A percentile compares a stretch with the other conserved stretches of the same genome.
phyloP scores from a whole-genome alignment of 2,888 invertebrate genomes.

The Cryptus viduatorius region DNA sequence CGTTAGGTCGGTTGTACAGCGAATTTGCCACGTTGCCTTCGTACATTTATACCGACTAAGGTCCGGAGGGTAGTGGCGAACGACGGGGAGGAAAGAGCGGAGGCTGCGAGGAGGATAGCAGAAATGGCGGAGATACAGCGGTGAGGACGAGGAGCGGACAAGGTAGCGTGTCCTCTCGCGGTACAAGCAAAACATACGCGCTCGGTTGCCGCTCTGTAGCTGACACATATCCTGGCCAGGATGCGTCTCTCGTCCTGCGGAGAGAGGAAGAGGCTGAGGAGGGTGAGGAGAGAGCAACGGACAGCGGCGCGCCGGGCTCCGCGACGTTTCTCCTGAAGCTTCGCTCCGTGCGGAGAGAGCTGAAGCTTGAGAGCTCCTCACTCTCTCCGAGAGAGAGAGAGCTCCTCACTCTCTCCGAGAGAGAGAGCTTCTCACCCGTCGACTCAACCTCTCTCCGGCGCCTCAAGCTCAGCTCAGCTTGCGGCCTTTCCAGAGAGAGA shows the following conservation, averaged over 20 bases:
- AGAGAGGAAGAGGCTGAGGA: not conserved
- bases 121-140: constrained; percentile 25
- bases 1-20: constrained; percentile 16
- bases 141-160: constrained; percentile 67
- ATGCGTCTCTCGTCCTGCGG: constrained; percentile 69
- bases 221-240: constrained; percentile 79
- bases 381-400: too few species aligned
- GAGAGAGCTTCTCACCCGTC: constrained; percentile 27
- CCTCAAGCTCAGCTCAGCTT: constrained; percentile 16
- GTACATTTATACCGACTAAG: constrained; percentile 35
- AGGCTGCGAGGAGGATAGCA: constrained; percentile 54
- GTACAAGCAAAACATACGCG: constrained; percentile 76
- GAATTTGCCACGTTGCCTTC: constrained; percentile 29
- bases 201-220: constrained; percentile 72
- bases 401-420: too few species aligned
- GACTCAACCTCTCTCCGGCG: constrained; percentile 26
- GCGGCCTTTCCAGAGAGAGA: not conserved
- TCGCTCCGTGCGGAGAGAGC: constrained; percentile 21
- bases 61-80: constrained; percentile 12
- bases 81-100: constrained; percentile 30
- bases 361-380: too few species aligned
- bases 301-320: constrained; percentile 14
- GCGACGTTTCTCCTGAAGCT: constrained; percentile 46
- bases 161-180: constrained; percentile 40
- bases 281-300: constrained; percentile 2